A percentile compares a stretch with the other conserved stretches of the same genome.
phyloP scores from a whole-genome alignment of 2,888 invertebrate species.

The Eulithis testata region DNA sequence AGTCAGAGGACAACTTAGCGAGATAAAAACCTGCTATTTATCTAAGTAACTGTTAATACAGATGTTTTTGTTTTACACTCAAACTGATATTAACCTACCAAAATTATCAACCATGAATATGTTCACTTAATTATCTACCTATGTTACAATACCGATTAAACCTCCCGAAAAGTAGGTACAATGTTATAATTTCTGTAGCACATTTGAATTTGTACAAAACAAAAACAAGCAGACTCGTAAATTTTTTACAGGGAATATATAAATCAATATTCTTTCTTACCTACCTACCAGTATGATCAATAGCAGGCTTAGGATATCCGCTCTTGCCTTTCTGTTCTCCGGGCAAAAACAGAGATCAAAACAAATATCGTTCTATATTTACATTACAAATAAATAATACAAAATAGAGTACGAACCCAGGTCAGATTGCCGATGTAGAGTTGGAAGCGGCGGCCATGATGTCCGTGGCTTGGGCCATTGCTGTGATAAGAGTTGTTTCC shows the following conservation, averaged over 20 bases:
- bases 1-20: too few relatives aligned
- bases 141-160: neutral
- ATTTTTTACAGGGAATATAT: constrained; percentile 1
- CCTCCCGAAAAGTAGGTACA: neutral
- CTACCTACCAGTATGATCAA: constrained; percentile 8
- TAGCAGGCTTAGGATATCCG: constrained; percentile 43
- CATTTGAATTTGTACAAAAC: constrained; percentile 12
- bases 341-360: constrained; percentile 57
- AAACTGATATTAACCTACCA: neutral
- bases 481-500: constrained; percentile 88
- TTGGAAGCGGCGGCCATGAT: constrained; percentile 93
- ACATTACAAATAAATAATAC: constrained; percentile 71
- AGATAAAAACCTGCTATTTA: too few relatives aligned
- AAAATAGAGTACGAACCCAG: constrained; percentile 91
- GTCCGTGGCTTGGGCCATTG: constrained; percentile 88
- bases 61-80: too few relatives aligned
- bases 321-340: constrained; percentile 43
- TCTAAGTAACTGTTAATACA: too few relatives aligned
- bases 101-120: neutral
- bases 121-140: neutral
- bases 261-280: constrained; percentile 11
- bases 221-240: neutral
- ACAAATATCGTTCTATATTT: constrained; percentile 67
- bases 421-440: constrained; percentile 99
- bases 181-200: constrained; percentile 2